A percentile compares a stretch with the other conserved stretches of the same genome.
phyloP scores from a whole-genome alignment of 35 echinoderm and acorn worm species.

The Diadema setosum region DNA sequence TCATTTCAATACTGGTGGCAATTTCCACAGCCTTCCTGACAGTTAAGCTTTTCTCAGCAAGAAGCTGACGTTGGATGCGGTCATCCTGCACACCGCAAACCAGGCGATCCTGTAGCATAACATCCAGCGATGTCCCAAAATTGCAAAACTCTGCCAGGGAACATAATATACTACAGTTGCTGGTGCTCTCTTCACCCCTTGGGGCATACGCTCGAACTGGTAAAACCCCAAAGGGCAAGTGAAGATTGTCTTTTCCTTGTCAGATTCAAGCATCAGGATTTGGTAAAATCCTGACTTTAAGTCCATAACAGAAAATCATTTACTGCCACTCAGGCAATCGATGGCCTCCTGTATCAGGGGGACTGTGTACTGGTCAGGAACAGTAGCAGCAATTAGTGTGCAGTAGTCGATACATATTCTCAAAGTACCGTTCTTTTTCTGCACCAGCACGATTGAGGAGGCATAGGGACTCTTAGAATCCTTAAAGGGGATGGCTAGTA shows the following conservation, averaged over 20 bases:
- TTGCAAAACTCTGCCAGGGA: too few relatives aligned
- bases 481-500: too few relatives aligned
- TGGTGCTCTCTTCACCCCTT: conserved; percentile 45
- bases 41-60: too few relatives aligned
- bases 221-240: not conserved
- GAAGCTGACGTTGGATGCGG: too few relatives aligned
- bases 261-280: conserved; percentile 15
- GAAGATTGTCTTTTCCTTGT: conserved; percentile 54
- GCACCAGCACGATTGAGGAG: conserved; percentile 53
- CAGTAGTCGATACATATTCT: conserved; percentile 66
- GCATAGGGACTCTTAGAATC: conserved; percentile 31
- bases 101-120: too few relatives aligned
- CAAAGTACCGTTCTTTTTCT: conserved; percentile 35
- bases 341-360: conserved; percentile 35
- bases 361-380: conserved; percentile 53
- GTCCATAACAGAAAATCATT: conserved; percentile 56
- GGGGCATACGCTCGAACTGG: conserved; percentile 6
- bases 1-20: too few relatives aligned
- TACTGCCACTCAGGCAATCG: conserved; percentile 12
- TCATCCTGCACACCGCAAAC: too few relatives aligned
- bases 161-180: too few relatives aligned
- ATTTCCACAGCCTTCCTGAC: too few relatives aligned
- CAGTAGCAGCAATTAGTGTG: conserved; percentile 34
- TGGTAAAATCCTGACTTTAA: conserved; percentile 61
- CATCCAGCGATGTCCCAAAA: too few relatives aligned